These are phyloP conservation scores for Cyclophora punctaria DNA, from an alignment of 2,888 invertebrate genomes.

Conservation along the genomic window DNA sequence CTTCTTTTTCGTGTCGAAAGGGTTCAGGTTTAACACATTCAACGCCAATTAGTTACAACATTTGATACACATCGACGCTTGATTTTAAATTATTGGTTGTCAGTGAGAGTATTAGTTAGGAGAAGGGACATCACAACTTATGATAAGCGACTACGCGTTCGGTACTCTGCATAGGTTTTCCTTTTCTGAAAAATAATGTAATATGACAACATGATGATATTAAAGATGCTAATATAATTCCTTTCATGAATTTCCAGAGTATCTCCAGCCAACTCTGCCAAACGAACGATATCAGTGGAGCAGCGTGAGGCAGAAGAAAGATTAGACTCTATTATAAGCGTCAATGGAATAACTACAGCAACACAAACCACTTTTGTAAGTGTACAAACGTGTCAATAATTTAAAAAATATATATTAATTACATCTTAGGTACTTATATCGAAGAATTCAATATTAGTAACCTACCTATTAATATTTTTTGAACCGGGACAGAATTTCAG, in stretches of 20 bases:
- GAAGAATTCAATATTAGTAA: neutral
- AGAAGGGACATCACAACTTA: too few species aligned
- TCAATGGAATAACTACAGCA: constrained; percentile 77
- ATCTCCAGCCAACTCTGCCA: constrained; percentile 81
- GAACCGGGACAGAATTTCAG: neutral
- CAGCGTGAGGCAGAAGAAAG: constrained; percentile 55
- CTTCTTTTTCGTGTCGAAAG: too few species aligned
- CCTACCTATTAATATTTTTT: neutral
- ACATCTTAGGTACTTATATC: too few species aligned
- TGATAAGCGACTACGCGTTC: too few species aligned
- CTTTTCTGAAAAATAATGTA: too few species aligned
- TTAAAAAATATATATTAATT: too few species aligned
- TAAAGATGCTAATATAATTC: neutral
- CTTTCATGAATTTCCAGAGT: constrained; percentile 67
- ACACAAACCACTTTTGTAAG: constrained; percentile 88
- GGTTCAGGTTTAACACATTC: too few species aligned
- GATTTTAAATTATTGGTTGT: too few species aligned
- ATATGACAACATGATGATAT: neutral
- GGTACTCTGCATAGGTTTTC: too few species aligned
- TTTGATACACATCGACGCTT: too few species aligned
- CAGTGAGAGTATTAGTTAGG: too few species aligned
- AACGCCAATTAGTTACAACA: too few species aligned
- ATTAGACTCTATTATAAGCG: constrained; percentile 61
- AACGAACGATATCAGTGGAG: constrained; percentile 66
- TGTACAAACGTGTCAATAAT: constrained; percentile 14